phyloP scores from a whole-genome alignment of 1,140 invertebrate species.

The Bombus confusus region DNA sequence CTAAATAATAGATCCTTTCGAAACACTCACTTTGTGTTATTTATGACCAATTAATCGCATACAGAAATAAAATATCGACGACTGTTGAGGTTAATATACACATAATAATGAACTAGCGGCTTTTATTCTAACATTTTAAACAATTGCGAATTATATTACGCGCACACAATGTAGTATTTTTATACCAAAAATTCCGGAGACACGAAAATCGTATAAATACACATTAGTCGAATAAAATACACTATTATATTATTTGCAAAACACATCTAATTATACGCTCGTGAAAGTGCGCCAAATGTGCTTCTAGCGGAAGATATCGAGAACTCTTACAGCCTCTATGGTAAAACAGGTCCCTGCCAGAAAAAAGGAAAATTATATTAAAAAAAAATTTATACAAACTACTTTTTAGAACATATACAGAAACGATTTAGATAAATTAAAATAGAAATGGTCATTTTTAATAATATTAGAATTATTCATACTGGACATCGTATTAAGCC shows the following conservation, averaged over 20 bases:
- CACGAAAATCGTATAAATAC: background rate
- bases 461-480: background rate
- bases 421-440: background rate
- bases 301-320: background rate
- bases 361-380: background rate
- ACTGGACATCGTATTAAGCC: background rate
- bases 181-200: background rate
- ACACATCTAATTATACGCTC: background rate
- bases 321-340: background rate
- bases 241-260: background rate
- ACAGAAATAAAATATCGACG: background rate
- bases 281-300: background rate
- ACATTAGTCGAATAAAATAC: background rate
- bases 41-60: background rate
- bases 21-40: background rate
- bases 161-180: background rate
- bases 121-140: background rate
- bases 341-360: background rate
- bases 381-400: background rate
- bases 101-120: background rate
- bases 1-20: background rate
- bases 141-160: background rate
- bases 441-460: background rate
- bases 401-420: background rate
- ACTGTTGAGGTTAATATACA: conserved; percentile 20